Evolutionary conservation across 2,113 vertebrate species (phyloP).

Genomic region (Dipodomys ordii): DNA sequence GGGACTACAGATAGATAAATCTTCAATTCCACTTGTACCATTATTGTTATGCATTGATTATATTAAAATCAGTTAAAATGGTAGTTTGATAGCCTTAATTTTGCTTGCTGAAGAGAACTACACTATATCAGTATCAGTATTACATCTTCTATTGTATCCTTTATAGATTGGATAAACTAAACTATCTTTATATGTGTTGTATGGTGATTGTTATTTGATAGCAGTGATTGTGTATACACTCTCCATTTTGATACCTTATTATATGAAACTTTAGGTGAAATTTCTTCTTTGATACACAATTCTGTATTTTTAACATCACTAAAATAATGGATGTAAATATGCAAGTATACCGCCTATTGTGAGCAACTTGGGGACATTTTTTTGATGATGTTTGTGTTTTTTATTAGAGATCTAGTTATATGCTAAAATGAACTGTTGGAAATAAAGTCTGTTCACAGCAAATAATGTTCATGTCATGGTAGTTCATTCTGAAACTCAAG

Average conservation of each 20-base stretch:
- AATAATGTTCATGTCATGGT: slow-evolving; percentile 76
- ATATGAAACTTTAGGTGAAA: not conserved
- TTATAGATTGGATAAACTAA: not conserved
- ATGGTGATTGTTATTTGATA: not conserved
- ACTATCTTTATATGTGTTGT: not conserved
- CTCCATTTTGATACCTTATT: not conserved
- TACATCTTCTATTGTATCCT: not conserved
- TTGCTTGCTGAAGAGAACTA: not conserved
- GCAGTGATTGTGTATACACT: not conserved
- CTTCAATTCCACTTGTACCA: not conserved
- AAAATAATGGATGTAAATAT: slow-evolving; percentile 1
- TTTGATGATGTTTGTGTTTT: slow-evolving; percentile 57
- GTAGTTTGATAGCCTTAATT: not conserved
- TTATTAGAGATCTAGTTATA: slow-evolving; percentile 73
- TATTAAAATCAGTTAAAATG: not conserved
- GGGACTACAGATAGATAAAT: too few relatives aligned
- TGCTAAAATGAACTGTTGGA: slow-evolving; percentile 72
- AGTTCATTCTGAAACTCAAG: slow-evolving; percentile 83
- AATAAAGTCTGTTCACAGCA: slow-evolving; percentile 79
- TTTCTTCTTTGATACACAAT: not conserved
- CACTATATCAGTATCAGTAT: too few relatives aligned
- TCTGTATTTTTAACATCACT: not conserved
- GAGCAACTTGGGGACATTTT: slow-evolving; percentile 13
- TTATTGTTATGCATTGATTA: not conserved
- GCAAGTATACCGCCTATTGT: not conserved